phyloP scores from a whole-genome alignment of 2,888 invertebrate genomes.

The Melieria picta region DNA sequence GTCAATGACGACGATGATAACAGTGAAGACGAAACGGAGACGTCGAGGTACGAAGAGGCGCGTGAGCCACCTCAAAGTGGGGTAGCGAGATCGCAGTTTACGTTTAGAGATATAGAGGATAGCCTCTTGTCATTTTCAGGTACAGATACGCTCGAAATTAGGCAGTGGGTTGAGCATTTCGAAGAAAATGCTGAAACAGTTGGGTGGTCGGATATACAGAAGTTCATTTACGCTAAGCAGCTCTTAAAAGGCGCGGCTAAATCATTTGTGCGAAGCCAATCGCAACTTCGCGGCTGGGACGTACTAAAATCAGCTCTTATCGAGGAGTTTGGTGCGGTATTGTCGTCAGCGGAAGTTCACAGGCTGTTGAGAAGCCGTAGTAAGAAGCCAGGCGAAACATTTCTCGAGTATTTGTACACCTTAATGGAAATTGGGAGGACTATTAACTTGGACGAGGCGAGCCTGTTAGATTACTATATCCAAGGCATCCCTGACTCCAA shows the following conservation, averaged over 20 bases:
- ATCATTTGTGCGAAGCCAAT: slow-evolving; percentile 24
- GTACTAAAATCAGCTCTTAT: slow-evolving; percentile 23
- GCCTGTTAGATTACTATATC: slow-evolving; percentile 26
- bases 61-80: neutral
- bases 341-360: slow-evolving; percentile 27
- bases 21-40: slow-evolving; percentile 1
- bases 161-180: slow-evolving; percentile 9
- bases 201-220: neutral
- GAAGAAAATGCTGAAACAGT: slow-evolving; percentile 12
- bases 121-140: slow-evolving; percentile 1
- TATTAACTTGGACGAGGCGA: slow-evolving; percentile 19
- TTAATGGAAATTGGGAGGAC: slow-evolving; percentile 22
- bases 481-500: too few relatives aligned
- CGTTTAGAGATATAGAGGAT: slow-evolving; percentile 7
- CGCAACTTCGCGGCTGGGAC: slow-evolving; percentile 11
- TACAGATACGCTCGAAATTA: neutral
- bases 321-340: slow-evolving; percentile 17
- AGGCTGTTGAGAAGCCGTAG: slow-evolving; percentile 22
- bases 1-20: neutral
- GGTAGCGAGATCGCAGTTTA: slow-evolving; percentile 7
- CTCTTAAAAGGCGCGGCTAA: slow-evolving; percentile 11
- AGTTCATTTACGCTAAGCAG: slow-evolving; percentile 28
- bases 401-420: slow-evolving; percentile 18
- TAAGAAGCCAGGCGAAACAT: slow-evolving; percentile 21
- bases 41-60: slow-evolving; percentile 5